Evolutionary conservation across 2,797 vertebrate species (phyloP).

Genomic region (Sphenodon punctatus): DNA sequence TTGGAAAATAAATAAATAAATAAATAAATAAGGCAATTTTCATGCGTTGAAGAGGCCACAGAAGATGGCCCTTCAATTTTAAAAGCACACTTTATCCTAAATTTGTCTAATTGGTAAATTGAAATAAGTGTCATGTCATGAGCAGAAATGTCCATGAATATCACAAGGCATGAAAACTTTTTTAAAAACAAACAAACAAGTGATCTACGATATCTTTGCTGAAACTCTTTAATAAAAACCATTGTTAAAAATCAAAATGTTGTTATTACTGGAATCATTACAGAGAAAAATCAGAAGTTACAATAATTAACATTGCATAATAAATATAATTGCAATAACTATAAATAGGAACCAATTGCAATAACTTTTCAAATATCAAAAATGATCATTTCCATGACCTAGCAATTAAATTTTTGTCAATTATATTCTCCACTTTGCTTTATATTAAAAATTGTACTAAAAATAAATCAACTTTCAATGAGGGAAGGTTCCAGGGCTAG

Average conservation of each 20-base stretch:
- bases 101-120: too few relatives aligned
- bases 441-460: neutral
- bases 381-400: conserved; percentile 21
- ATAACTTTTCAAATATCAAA: conserved; percentile 28
- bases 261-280: conserved; percentile 49
- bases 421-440: neutral
- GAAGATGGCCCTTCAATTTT: too few relatives aligned
- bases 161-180: neutral
- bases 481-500: neutral
- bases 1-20: too few relatives aligned
- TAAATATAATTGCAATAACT: conserved; percentile 49
- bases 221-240: conserved; percentile 60
- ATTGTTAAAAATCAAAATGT: conserved; percentile 50
- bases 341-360: conserved; percentile 24
- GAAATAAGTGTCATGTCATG: neutral
- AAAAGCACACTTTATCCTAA: too few relatives aligned
- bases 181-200: neutral
- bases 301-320: conserved; percentile 57
- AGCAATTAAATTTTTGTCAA: neutral
- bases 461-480: neutral
- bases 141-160: neutral
- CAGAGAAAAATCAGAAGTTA: conserved; percentile 65
- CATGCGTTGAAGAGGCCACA: too few relatives aligned
- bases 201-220: conserved; percentile 32
- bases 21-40: too few relatives aligned